Base-by-base conservation (phyloP, 2,888 invertebrate species). In the Poecilobothrus nobilitatus region DNA sequence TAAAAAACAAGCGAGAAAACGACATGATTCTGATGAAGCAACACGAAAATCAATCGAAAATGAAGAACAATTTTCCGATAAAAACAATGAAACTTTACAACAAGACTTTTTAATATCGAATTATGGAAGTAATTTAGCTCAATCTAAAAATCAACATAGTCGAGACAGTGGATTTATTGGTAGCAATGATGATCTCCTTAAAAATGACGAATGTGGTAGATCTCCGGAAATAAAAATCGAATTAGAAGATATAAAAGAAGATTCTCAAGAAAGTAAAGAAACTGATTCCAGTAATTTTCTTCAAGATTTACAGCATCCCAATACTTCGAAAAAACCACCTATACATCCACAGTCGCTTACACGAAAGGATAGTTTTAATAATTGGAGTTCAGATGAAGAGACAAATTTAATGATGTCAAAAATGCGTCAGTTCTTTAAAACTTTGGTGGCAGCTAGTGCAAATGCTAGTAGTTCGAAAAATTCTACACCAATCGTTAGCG, bases 351-450 rank as follows among this genome's bases (percentile, higher is more conserved):
- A 34, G n/a, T 37, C 65, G 10, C 82, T 94, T 37, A 88, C 89
- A 61, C 85, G 94, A 72, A 94, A 93, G 81, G 94, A 94, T 80
- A 93, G 93, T 78, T 94, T 94, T 82, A 94, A 94, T 79, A 94
- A 94, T 77, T 95, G 94, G 94, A 94, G 93, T 72, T 94, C 94
- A 4, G 94, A 95, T 77, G 95, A 95, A 78, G 95, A 95, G 83
- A 95, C 94, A 3, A 95, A 95, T 80, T 83, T 94, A 65, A 95
- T 95, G 94, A 95, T 95, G 94, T 92, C 91, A 61, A 94, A 94
- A 83, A 93, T 95, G 92, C 85, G 94, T 2, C 92, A 93, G 75
- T 94, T 95, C 80, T 94, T 95, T 81, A 94, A 94, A 81, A 93
- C 92, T 67, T 90, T 95, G 86, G 89, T 94, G n/a, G 91, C 91